phyloP scores from a whole-genome alignment of 2,888 invertebrate species.

The Eilema griseolum region DNA sequence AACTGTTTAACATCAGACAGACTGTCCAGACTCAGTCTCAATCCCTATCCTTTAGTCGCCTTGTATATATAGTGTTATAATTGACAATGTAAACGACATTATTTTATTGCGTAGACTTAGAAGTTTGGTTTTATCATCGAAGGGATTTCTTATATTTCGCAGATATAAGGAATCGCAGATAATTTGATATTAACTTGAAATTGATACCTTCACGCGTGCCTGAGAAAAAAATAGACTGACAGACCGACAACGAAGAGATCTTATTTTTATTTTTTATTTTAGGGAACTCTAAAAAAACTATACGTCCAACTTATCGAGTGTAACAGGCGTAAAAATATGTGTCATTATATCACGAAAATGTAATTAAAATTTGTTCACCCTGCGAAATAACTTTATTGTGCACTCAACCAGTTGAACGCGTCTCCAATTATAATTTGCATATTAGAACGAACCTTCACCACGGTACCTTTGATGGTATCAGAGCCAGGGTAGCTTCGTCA shows the following conservation, averaged over 20 bases:
- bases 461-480: slow-evolving; percentile 48
- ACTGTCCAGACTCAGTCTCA: no score
- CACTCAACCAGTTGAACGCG: slow-evolving; percentile 26
- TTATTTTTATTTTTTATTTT: not conserved
- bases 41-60: no score
- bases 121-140: no score
- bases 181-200: not conserved
- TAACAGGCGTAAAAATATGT: slow-evolving; percentile 4
- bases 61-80: no score
- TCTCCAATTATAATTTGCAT: slow-evolving; percentile 63
- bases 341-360: slow-evolving; percentile 10
- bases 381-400: slow-evolving; percentile 32
- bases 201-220: not conserved
- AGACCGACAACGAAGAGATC: not conserved
- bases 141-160: no score
- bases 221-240: not conserved
- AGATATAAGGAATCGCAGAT: no score
- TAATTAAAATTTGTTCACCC: slow-evolving; percentile 21
- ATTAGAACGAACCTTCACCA: slow-evolving; percentile 53
- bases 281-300: not conserved
- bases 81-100: no score
- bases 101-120: no score
- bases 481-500: slow-evolving; percentile 46
- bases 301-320: not conserved
- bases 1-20: no score